Base-by-base conservation (phyloP, 2,113 vertebrate species). In the Cavia aperea region DNA sequence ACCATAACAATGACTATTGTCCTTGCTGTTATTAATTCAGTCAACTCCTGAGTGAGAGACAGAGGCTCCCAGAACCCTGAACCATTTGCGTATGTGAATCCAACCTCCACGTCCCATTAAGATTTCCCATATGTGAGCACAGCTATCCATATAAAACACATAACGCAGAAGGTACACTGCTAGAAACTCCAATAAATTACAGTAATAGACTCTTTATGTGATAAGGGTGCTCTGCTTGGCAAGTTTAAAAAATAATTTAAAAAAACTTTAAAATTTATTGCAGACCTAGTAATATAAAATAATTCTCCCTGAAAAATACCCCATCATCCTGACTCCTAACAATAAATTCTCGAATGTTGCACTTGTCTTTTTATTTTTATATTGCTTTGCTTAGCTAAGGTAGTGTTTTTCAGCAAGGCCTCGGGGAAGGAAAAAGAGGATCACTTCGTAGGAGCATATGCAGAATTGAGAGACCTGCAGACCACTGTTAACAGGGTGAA, bases 401-500 rank as follows among this genome's bases (percentile, higher is more conserved):
- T 93, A 70, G 51, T 93, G 90, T 72, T 0, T 15, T 73, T 73
- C 1, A 79, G 14, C 43, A 62, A 91, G 81, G 26, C 86, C 63
- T 93, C 33, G 90, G 68, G 26, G 33, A 89, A 88, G 88, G 56
- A 81, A 81, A 68, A 51, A 94, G 70, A 66, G 23, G 78, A 94
- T 95, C 65, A 49, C 93, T 95, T 96, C 72, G 70, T 84, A 83
- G 81, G 58, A 96, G 83, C 77, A 85, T 88, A 92, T 60, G 84
- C 73, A 92, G 84, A 93, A 56, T 23, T 79, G 89, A 86, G 90
- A 94, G 94, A 54, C 89, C 91, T 95, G 90, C 89, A 87, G 90
- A 96, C 95, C 90, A 86, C 92, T 88, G 93, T 94, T 97, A 86
- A 23, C 66, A 51, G 24, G 73, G 92, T 83, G 95, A 91, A 66